Percentiles rank a stretch among this genome's conserved stretches.
These are phyloP conservation scores for Drosophila carrolli DNA, from an alignment of 1,140 invertebrate genomes.

Conservation along the genomic window DNA sequence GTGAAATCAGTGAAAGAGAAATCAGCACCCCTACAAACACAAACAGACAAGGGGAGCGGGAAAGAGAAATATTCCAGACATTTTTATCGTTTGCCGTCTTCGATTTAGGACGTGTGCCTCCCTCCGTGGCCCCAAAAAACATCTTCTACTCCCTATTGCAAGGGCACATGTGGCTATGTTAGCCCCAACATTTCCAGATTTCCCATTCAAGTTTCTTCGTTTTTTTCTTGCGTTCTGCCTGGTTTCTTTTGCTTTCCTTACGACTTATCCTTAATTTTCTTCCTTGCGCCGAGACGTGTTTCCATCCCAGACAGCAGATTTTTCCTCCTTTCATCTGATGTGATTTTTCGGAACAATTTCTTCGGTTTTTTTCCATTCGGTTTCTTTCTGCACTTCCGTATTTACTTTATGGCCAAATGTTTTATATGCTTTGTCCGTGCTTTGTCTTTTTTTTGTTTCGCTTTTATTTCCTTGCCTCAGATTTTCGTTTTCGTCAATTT, in stretches of 20 bases:
- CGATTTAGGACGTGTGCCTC: slow-evolving; percentile 72
- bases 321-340: slow-evolving; percentile 66
- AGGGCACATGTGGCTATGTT: slow-evolving; percentile 42
- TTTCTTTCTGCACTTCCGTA: slow-evolving; percentile 31
- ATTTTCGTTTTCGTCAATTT: slow-evolving; percentile 72
- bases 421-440: slow-evolving; percentile 34
- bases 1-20: slow-evolving; percentile 70
- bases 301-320: slow-evolving; percentile 75
- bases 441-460: slow-evolving; percentile 52
- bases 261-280: slow-evolving; percentile 71
- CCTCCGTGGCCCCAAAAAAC: background rate
- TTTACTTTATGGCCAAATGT: slow-evolving; percentile 48
- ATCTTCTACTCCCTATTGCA: background rate
- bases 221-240: slow-evolving; percentile 25
- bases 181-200: slow-evolving; percentile 45
- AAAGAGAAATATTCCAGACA: slow-evolving; percentile 78
- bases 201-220: slow-evolving; percentile 46
- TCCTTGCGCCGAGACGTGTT: slow-evolving; percentile 56
- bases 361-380: slow-evolving; percentile 18
- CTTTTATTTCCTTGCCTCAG: slow-evolving; percentile 69
- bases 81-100: slow-evolving; percentile 84
- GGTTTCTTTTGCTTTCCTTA: slow-evolving; percentile 46
- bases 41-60: slow-evolving; percentile 16
- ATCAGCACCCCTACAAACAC: slow-evolving; percentile 36
- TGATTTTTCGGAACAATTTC: slow-evolving; percentile 68